Evolutionary conservation across 2,113 vertebrate species (phyloP).

Genomic region (Turnix velox): DNA sequence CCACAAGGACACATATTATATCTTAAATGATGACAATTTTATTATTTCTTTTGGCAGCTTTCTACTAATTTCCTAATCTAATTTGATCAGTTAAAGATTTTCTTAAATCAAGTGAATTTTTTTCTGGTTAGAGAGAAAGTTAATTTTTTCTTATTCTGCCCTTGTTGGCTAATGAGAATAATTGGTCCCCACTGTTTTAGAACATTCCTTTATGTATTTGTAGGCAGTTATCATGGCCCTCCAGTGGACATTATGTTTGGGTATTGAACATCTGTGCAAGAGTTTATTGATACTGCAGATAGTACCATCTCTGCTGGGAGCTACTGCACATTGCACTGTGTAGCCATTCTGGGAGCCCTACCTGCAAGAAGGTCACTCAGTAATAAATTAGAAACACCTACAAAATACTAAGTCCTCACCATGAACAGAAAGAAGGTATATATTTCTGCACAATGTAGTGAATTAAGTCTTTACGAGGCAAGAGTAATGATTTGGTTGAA

Average conservation of each 20-base stretch:
- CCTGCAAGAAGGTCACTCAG: constrained; percentile 22
- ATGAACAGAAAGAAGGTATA: not conserved
- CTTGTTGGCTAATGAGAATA: constrained; percentile 50
- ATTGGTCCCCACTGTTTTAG: constrained; percentile 1
- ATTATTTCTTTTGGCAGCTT: not conserved
- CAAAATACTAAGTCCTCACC: not conserved
- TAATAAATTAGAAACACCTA: not conserved
- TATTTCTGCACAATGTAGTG: not conserved
- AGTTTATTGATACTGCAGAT: constrained; percentile 40
- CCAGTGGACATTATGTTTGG: constrained; percentile 49
- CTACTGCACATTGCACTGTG: not conserved
- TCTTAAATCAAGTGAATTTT: not conserved
- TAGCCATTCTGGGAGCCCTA: not conserved
- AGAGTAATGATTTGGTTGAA: not conserved
- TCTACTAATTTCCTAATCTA: not conserved
- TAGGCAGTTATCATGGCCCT: constrained; percentile 33
- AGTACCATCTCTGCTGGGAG: not conserved
- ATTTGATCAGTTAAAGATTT: not conserved
- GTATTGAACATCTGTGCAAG: constrained; percentile 65
- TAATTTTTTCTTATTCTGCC: not conserved
- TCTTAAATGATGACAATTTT: not conserved
- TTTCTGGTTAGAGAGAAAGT: not conserved
- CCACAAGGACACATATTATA: not conserved
- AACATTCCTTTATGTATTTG: constrained; percentile 51
- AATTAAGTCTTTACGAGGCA: not conserved